Base-by-base conservation (phyloP, 2,888 invertebrate species). In the Aquatica leii region DNA sequence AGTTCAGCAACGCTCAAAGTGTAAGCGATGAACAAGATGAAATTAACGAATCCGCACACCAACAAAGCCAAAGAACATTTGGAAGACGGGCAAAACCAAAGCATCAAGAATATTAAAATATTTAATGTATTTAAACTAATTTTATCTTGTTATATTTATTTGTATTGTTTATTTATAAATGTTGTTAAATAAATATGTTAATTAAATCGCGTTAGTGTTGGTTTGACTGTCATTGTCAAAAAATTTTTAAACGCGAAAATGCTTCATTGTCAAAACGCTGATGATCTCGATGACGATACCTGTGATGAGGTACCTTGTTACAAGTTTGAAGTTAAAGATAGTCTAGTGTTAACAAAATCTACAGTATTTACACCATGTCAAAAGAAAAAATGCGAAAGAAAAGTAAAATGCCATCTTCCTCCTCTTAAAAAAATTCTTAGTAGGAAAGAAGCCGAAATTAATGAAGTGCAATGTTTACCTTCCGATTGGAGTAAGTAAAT, bases 31-130 rank as follows among this genome's bases (percentile, higher is more conserved):
- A n/a, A 20, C 20, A 50, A 14, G 20, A 21, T 5, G 35, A 52
- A 52, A 34, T 6, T 18, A 35, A 52, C 15, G 15, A 43, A 5
- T 14, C 24, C 59, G 65, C 17, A 59, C 61, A 46, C 37, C 59
- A 43, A 60, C 52, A 35, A 59, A 55, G 21, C 15, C 59, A 35
- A 65, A 59, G 49, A 55, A 51, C 12, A n/a, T 54, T 41, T 41
- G 53, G 53, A 41, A 78, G 3, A 43, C 73, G 11, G 76, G 77
- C 68, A 41, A 54, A 54, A 77, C 78, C 58, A 78, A 78, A 37
- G 73, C 76, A 56, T 72, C 69, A 52, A 52, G 8, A 52, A 34
- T 24, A 50, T 21, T 21, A 21, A n/a, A 49, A 24, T 8, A 14
- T 2, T 24, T 52, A 8, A 34, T 15, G 17, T 52, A n/a, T 46